A percentile compares a stretch with the other conserved stretches of the same genome.
These are phyloP conservation scores for Alectura lathami DNA, from an alignment of 2,113 vertebrate genomes.

Conservation along the genomic window DNA sequence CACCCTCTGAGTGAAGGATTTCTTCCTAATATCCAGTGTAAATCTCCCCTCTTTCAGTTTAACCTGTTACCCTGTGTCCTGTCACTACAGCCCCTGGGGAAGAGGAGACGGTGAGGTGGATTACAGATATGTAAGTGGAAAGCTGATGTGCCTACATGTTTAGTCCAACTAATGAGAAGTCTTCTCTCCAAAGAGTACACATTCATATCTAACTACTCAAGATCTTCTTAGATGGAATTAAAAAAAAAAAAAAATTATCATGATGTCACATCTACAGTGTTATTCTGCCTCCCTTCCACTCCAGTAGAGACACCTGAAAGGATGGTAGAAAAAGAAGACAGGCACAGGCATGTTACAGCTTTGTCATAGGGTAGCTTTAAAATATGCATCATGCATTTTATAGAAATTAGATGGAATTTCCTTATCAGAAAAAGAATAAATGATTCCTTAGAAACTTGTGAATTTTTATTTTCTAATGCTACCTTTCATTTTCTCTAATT, in stretches of 20 bases:
- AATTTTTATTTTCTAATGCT: no score
- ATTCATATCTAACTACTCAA: neutral
- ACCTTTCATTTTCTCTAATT: neutral
- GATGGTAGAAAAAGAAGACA: neutral
- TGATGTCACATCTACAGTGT: neutral
- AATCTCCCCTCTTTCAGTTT: neutral
- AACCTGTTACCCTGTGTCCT: neutral
- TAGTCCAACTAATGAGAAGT: neutral
- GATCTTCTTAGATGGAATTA: neutral
- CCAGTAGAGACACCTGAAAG: neutral
- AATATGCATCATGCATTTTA: neutral
- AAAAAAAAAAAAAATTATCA: neutral
- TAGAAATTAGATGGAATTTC: neutral
- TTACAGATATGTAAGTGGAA: neutral
- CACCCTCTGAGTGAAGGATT: neutral
- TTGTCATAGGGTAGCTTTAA: neutral
- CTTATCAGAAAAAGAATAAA: neutral
- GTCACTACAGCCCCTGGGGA: neutral
- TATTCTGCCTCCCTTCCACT: neutral
- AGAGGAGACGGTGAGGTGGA: neutral
- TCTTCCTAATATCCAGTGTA: neutral
- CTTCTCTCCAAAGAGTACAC: neutral
- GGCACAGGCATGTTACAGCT: neutral
- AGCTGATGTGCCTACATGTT: neutral
- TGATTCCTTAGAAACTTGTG: accelerated